Percentiles rank a stretch among this genome's conserved stretches.
These are phyloP conservation scores for Ophion ventricosus DNA, from an alignment of 2,888 invertebrate species.

Conservation along the genomic window DNA sequence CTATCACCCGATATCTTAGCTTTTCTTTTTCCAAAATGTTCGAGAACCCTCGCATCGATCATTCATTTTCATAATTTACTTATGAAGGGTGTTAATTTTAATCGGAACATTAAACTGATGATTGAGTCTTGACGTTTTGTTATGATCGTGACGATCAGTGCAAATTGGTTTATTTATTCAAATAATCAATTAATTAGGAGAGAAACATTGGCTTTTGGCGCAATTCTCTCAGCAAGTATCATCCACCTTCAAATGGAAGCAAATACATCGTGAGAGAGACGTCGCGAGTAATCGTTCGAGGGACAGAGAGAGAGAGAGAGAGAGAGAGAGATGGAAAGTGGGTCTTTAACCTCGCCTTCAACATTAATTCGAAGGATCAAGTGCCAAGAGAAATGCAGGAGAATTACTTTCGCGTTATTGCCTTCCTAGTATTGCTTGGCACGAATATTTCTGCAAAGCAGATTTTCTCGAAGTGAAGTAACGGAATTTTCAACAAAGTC, in stretches of 20 bases:
- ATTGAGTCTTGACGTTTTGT: no score
- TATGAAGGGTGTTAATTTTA: no score
- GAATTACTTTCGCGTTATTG: constrained; percentile 54
- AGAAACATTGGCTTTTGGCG: no score
- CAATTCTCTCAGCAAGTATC: background rate
- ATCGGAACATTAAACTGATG: no score
- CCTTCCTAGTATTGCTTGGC: constrained; percentile 44
- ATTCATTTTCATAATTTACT: no score
- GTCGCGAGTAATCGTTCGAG: background rate
- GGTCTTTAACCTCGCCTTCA: constrained; percentile 9
- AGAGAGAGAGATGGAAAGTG: constrained; percentile 13
- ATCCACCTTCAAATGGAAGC: background rate
- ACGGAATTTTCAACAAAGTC: background rate
- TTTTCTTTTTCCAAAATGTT: background rate
- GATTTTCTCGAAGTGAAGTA: constrained; percentile 2
- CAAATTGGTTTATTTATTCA: no score
- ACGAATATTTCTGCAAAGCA: background rate
- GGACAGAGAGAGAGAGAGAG: no score
- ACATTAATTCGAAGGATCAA: constrained; percentile 24
- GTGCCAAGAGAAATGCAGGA: constrained; percentile 23
- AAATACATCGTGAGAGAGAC: background rate
- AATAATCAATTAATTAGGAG: no score
- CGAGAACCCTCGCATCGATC: no score
- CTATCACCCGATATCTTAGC: no score
- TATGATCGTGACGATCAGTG: no score